Evolutionary conservation across 1,140 invertebrate genomes (phyloP).

Genomic region (Lucilia cuprina): DNA sequence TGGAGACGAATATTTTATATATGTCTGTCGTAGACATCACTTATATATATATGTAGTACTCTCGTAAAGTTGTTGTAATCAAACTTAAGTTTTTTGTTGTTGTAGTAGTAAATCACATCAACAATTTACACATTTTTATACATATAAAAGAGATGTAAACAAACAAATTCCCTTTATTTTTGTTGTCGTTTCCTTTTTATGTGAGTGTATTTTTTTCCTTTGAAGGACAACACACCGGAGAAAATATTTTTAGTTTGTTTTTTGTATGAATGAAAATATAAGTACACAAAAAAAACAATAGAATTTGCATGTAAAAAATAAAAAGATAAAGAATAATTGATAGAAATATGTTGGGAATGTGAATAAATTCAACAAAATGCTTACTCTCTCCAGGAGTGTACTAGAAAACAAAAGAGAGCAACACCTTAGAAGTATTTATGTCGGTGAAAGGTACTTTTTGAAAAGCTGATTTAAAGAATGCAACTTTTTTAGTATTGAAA

Average conservation of each 20-base stretch:
- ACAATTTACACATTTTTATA: background rate
- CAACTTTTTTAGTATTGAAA: no score
- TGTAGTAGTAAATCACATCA: constrained; percentile 7
- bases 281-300: background rate
- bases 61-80: background rate
- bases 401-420: background rate
- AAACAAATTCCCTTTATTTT: background rate
- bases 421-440: no score
- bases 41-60: no score
- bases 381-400: background rate
- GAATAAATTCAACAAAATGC: background rate
- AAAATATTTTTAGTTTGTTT: background rate
- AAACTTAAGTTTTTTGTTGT: background rate
- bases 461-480: no score
- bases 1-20: no score
- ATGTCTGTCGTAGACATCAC: no score
- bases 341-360: background rate
- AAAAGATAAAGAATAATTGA: background rate
- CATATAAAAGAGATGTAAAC: background rate
- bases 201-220: background rate
- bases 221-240: constrained; percentile 32
- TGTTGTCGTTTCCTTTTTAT: background rate
- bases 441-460: no score
- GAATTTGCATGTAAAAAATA: background rate
- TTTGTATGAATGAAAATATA: constrained; percentile 29